Evolutionary conservation across 2,888 invertebrate species (phyloP).

Genomic region (Xestobium rufovillosum): DNA sequence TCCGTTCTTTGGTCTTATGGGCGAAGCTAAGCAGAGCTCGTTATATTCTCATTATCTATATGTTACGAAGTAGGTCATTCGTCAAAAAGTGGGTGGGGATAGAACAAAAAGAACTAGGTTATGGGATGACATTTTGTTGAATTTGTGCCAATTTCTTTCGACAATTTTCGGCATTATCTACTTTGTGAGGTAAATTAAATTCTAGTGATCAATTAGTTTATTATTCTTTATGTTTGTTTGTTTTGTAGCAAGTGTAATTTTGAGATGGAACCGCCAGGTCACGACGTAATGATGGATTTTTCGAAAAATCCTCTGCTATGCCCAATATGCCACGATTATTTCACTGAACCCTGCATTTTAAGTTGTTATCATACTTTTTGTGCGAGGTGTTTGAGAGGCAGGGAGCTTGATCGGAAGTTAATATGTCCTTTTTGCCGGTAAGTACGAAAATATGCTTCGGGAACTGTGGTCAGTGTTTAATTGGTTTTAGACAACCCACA

Average conservation of each 20-base stretch:
- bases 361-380: constrained; percentile 67
- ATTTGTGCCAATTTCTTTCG: too few relatives aligned
- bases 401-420: constrained; percentile 54
- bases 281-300: constrained; percentile 38
- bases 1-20: too few relatives aligned
- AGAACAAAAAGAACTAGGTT: too few relatives aligned
- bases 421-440: constrained; percentile 63
- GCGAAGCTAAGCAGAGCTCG: too few relatives aligned
- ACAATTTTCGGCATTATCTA: constrained; percentile 32
- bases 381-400: constrained; percentile 55
- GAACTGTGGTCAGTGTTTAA: constrained; percentile 2
- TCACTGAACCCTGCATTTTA: constrained; percentile 59
- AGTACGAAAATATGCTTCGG: constrained; percentile 21
- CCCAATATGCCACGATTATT: constrained; percentile 60
- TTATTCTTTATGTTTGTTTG: too few relatives aligned
- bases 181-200: constrained; percentile 28
- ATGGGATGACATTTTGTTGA: too few relatives aligned
- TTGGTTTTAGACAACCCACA: constrained; percentile 48
- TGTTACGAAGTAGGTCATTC: too few relatives aligned
- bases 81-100: too few relatives aligned
- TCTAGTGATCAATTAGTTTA: not conserved
- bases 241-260: constrained; percentile 24
- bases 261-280: constrained; percentile 39
- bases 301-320: constrained; percentile 56
- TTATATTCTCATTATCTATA: too few relatives aligned